Base-by-base conservation (phyloP, 2,113 vertebrate species). In the Salvator merianae region DNA sequence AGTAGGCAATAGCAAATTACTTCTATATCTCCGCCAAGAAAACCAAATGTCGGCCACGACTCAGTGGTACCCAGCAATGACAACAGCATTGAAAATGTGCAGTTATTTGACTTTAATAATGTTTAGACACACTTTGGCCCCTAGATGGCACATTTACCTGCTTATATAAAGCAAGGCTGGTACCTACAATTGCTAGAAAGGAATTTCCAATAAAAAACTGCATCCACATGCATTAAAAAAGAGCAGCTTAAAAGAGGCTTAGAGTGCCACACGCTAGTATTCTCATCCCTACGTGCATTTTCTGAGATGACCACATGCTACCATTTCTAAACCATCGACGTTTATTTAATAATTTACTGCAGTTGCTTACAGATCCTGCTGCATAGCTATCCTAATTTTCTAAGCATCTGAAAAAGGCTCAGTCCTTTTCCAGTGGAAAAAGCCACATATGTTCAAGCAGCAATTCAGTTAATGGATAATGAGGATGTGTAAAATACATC, bases 61-160 rank as follows among this genome's bases (percentile, higher is more conserved):
- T 20, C 18, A 16, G 2, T 3, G 16, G 3, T 59, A 59, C 55
- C 18, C 18, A 87, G 76, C 9, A 16, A 18, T 5, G 20, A 65
- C 32, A 76, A 26, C 18, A 75, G 9, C 38, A 43, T 30, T 32
- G 7, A 53, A 75, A 75, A 75, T 59, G 62, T 12, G 30, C 47
- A 62, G 26, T 34, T 1, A 14, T 26, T 28, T 47, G 1, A 7
- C 22, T 40, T 32, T 3, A 59, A 34, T 70, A 65, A 53, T 34
- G 62, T 47, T 77, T 70, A 80, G 87, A 5, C 8, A 85, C 59
- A 32, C 5, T 86, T 14, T 80, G 84, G 80, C 93, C 94, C 90
- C 92, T 88, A 82, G 92, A 88, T 93, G 93, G 94, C 93, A 93
- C 66, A 69, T n/a, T 79, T 69, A 43, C 32, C 79, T 78, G 0